Evolutionary conservation across 2,888 invertebrate genomes (phyloP).

Genomic region (Lithosia quadra): DNA sequence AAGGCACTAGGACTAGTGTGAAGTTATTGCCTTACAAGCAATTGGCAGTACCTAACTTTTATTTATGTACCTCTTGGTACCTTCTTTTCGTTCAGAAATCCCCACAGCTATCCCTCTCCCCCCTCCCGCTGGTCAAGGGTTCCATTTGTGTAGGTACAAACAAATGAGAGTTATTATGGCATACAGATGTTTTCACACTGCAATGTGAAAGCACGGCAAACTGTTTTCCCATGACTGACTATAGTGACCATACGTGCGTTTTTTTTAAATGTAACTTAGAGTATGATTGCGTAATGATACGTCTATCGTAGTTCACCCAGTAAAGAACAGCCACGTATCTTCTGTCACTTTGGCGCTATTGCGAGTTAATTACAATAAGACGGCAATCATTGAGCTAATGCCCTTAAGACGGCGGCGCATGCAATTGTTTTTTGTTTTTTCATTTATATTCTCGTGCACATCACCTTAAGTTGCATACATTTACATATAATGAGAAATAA

Average conservation of each 20-base stretch:
- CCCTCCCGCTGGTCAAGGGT: background rate
- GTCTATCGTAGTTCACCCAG: constrained; percentile 53
- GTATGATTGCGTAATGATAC: constrained; percentile 60
- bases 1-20: no score
- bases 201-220: constrained; percentile 46
- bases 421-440: constrained; percentile 65
- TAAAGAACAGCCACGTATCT: constrained; percentile 55
- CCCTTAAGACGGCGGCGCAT: constrained; percentile 61
- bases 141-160: no score
- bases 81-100: no score
- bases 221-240: constrained; percentile 54
- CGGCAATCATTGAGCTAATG: constrained; percentile 66
- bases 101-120: background rate
- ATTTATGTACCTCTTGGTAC: no score
- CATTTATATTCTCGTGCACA: constrained; percentile 61
- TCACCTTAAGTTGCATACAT: constrained; percentile 32
- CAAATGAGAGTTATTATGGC: constrained; percentile 29
- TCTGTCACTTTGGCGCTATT: constrained; percentile 55
- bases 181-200: constrained; percentile 37
- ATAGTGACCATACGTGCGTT: constrained; percentile 48
- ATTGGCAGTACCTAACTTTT: no score
- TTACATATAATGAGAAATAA: constrained; percentile 34
- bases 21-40: no score
- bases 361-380: constrained; percentile 66
- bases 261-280: constrained; percentile 39